phyloP scores from a whole-genome alignment of 2,113 vertebrate species.

The Macquaria ambigua region DNA sequence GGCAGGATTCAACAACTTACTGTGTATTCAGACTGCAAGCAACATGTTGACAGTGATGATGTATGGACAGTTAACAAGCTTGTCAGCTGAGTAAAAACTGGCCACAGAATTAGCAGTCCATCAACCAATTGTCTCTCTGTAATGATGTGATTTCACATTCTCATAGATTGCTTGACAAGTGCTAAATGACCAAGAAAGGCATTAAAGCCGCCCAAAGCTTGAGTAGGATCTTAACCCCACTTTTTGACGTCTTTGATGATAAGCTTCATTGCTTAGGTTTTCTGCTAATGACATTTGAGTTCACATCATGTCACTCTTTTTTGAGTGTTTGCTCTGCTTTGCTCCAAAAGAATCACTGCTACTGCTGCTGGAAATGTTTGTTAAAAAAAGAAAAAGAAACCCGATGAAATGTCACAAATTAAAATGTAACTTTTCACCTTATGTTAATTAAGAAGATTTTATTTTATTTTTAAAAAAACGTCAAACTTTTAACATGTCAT shows the following conservation, averaged over 20 bases:
- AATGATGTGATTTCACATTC: constrained; percentile 11
- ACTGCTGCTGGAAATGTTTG: neutral
- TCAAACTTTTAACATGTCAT: neutral
- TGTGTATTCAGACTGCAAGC: neutral
- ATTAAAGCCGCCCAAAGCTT: constrained; percentile 26
- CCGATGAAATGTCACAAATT: neutral
- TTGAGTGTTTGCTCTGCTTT: neutral
- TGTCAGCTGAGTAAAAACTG: constrained; percentile 21
- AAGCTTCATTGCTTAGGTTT: constrained; percentile 13
- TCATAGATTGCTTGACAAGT: constrained; percentile 12
- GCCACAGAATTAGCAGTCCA: constrained; percentile 26
- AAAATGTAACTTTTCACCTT: neutral
- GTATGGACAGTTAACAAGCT: constrained; percentile 15
- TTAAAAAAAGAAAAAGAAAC: neutral
- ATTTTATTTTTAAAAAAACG: neutral
- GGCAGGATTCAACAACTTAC: neutral
- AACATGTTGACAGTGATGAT: constrained; percentile 1
- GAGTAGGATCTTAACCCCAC: constrained; percentile 26
- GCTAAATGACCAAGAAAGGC: constrained; percentile 4
- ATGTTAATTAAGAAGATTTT: neutral
- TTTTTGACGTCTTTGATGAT: constrained; percentile 25
- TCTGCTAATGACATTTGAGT: neutral
- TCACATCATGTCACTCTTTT: neutral
- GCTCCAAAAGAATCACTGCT: neutral
- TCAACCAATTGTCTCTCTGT: constrained; percentile 8